Percentiles rank a stretch among this genome's conserved stretches.
These are phyloP conservation scores for Drosophila falleni DNA, from an alignment of 2,888 invertebrate species.

Conservation along the genomic window DNA sequence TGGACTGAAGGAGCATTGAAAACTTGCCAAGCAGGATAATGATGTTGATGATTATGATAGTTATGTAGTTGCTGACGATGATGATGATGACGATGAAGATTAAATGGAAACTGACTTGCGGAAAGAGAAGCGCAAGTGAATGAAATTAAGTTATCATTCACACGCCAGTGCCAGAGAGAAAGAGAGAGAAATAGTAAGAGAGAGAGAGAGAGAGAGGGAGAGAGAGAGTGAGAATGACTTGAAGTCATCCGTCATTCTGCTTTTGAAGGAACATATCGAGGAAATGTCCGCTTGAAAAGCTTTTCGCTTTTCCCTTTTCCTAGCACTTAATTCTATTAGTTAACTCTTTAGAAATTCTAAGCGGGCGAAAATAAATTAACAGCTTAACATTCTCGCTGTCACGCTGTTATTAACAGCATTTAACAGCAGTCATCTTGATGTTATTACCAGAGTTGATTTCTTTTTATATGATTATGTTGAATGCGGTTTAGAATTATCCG, in stretches of 20 bases:
- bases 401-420: too few relatives aligned
- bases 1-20: slow-evolving; percentile 37
- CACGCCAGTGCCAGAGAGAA: slow-evolving; percentile 10
- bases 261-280: slow-evolving; percentile 41
- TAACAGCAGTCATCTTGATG: too few relatives aligned
- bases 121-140: slow-evolving; percentile 31
- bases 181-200: not conserved
- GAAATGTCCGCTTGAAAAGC: slow-evolving; percentile 36
- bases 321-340: slow-evolving; percentile 43
- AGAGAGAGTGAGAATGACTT: slow-evolving; percentile 39
- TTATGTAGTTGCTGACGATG: slow-evolving; percentile 7
- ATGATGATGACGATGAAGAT: slow-evolving; percentile 43
- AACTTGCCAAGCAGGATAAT: slow-evolving; percentile 18
- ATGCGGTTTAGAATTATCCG: too few relatives aligned
- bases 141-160: slow-evolving; percentile 50
- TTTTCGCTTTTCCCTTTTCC: slow-evolving; percentile 31
- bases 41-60: slow-evolving; percentile 16
- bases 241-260: slow-evolving; percentile 39
- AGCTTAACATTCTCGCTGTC: slow-evolving; percentile 1
- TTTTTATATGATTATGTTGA: too few relatives aligned
- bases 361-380: not conserved
- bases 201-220: not conserved
- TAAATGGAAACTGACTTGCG: slow-evolving; percentile 62
- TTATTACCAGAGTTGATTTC: too few relatives aligned
- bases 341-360: slow-evolving; percentile 22